Evolutionary conservation across 2,888 invertebrate genomes (phyloP), one percentile per base, ranked within the genome.

Genomic region (Amorpha juglandis): DNA sequence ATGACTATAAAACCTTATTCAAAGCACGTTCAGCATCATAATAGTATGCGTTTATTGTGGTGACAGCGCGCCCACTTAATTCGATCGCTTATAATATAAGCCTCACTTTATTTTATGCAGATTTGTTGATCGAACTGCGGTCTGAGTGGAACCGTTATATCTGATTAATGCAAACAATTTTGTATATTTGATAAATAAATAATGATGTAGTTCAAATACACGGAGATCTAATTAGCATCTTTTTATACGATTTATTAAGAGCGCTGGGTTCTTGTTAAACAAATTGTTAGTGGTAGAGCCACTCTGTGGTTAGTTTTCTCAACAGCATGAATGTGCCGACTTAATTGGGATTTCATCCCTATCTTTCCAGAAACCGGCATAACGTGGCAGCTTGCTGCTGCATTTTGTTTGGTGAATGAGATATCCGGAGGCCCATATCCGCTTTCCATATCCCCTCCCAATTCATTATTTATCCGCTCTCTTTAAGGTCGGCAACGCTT

Each of bases 91-190:
- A 70, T 77, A 65, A 72, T 72, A 71, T 74, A 73, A 71, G 70
- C 64, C 69, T 64, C 69, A 67, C 66, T 76, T 74, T 74, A 77
- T 65, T 76, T 74, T 77, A 76, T 70, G 70, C 71, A 72, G 71
- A 70, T 58, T 63, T 70, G 70, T 73, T 72, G 67, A 71, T 70
- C 68, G 65, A 67, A 67, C 69, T 71, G 72, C 52, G 69, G 69
- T 73, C 63, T 62, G 67, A 73, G 67, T 71, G 71, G 63, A 12
- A 53, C 55, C 67, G 68, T 70, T 67, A 70, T 71, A 69, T 68
- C 70, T 74, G 74, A 71, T 74, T 76, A 73, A 71, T 70, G 69
- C 69, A 74, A 58, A 58, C 42, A 58, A 71, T 76, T 71, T 69
- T 68, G 68, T 71, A 68, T 64, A 68, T 64, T 64, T 70, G 73